Evolutionary conservation across 2,113 vertebrate species (phyloP).

Genomic region (Lepus europaeus): DNA sequence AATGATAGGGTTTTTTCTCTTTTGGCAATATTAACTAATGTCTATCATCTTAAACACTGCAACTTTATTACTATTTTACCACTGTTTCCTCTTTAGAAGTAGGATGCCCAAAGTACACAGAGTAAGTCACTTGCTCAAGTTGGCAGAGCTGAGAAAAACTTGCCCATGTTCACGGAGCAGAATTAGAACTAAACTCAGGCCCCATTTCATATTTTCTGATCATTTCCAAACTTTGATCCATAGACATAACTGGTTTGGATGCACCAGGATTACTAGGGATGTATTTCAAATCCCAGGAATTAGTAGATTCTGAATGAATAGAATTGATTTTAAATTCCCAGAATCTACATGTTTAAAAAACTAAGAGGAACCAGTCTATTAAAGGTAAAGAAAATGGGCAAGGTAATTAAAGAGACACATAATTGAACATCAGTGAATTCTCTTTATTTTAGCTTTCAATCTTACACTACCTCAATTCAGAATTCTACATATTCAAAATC

Average conservation of each 20-base stretch:
- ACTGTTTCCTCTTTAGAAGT: not conserved
- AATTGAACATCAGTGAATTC: not conserved
- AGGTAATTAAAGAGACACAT: conserved; percentile 9
- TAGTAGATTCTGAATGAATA: not conserved
- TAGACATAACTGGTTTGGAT: not conserved
- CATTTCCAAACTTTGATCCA: not conserved
- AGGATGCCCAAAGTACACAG: not conserved
- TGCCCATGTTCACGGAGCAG: not conserved
- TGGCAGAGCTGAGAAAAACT: not conserved
- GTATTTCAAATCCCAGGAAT: not conserved
- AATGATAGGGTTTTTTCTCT: not conserved
- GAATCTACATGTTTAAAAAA: not conserved
- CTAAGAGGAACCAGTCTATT: not conserved
- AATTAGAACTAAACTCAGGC: not conserved
- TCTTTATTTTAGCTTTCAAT: not conserved
- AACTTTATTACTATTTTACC: not conserved
- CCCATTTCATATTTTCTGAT: not conserved
- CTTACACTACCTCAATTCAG: not conserved
- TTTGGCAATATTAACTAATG: not conserved
- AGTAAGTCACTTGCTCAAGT: not conserved
- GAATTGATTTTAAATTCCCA: not conserved
- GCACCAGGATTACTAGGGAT: not conserved
- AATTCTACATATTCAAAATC: not conserved
- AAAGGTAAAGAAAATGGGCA: not conserved
- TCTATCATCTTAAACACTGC: not conserved